Evolutionary conservation across 2,888 invertebrate genomes (phyloP).

Genomic region (Cosmia pyralina): DNA sequence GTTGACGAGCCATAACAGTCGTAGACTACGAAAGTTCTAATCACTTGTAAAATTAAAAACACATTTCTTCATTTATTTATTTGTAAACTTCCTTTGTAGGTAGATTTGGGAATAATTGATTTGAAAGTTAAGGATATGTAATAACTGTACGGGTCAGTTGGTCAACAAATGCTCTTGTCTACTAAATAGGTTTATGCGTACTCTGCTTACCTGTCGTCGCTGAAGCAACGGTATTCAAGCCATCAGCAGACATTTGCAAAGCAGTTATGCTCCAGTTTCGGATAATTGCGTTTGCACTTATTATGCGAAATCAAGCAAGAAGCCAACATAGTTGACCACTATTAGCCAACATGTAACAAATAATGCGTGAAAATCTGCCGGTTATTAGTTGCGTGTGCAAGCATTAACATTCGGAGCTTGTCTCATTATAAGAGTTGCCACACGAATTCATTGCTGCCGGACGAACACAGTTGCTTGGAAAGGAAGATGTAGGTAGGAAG

Average conservation of each 20-base stretch:
- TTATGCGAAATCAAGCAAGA: constrained; percentile 78
- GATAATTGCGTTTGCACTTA: constrained; percentile 83
- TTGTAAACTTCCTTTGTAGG: constrained; percentile 16
- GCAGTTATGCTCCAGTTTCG: constrained; percentile 82
- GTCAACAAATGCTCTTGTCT: constrained; percentile 10
- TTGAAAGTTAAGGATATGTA: constrained; percentile 30
- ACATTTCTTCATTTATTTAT: constrained; percentile 34
- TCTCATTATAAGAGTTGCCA: constrained; percentile 46
- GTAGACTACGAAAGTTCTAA: constrained; percentile 29
- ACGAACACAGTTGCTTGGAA: constrained; percentile 48
- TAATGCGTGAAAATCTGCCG: constrained; percentile 77
- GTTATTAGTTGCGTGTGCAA: constrained; percentile 61
- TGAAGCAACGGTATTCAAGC: constrained; percentile 65
- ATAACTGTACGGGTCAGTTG: constrained; percentile 21
- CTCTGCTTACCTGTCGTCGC: constrained; percentile 26
- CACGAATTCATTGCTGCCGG: constrained; percentile 50
- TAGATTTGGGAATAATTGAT: constrained; percentile 25
- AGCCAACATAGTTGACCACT: constrained; percentile 72
- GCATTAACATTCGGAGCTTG: constrained; percentile 59
- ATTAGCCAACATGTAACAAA: constrained; percentile 78
- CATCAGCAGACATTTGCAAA: constrained; percentile 75
- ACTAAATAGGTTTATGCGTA: constrained; percentile 33
- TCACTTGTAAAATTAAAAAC: constrained; percentile 37
- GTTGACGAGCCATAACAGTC: constrained; percentile 29
- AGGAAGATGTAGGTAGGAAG: constrained; percentile 58